Base-by-base conservation (phyloP, 2,113 vertebrate species). In the Junco hyemalis region DNA sequence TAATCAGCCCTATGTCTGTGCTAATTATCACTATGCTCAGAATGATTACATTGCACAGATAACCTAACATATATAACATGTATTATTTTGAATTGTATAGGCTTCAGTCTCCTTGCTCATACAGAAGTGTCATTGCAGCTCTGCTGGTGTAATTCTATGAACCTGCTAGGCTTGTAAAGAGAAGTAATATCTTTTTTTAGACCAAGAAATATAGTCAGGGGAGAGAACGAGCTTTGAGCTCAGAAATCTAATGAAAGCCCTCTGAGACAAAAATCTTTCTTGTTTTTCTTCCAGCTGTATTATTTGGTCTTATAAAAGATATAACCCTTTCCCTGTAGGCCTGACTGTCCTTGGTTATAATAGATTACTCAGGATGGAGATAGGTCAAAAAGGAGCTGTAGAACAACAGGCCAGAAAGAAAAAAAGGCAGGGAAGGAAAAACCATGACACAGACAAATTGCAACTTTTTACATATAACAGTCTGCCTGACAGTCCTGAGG, bases 171-270 rank as follows among this genome's bases (percentile, higher is more conserved):
- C 63, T 92, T 85, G 48, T 31, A 93, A 45, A 72, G 28, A 82
- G 57, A 80, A 93, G 66, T 69, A 92, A 53, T 94, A 88, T 69
- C 57, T 76, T 93, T 90, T 92, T 90, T 88, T 87, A 90, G 85
- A 88, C 85, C 48, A 72, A 90, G 53, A 93, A 66, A 92, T 65
- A 92, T 1, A 93, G 93, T 56, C 70, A 60, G 38, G 66, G 66
- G 20, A 96, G 20, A 93, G 79, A 94, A 69, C 0, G 61, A 94
- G 81, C 81, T 95, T 82, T 92, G 85, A 78, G 66, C 57, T 90
- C 82, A 86, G 74, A 93, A 85, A 92, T 94, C 88, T 92, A 93
- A 95, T 82, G 74, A 76, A 96, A 92, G 45, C 42, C 88, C 71
- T 82, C 81, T 57, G 85, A 92, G 90, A 95, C 70, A 91, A 92